phyloP scores from a whole-genome alignment of 1,140 invertebrate species.

The Halictus rubicundus region DNA sequence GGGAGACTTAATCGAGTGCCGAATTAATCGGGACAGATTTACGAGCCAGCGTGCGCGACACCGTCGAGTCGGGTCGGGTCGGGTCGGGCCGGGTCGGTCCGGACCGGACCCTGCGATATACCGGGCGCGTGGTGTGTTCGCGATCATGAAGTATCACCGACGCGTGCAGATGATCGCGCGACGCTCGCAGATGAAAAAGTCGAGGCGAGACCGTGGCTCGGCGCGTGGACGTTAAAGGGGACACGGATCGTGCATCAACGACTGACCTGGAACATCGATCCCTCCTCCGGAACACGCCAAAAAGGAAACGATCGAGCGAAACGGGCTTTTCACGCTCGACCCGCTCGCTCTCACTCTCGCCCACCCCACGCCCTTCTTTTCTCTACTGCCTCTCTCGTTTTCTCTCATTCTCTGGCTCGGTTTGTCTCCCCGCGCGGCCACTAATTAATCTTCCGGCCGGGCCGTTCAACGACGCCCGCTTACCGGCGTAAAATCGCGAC shows the following conservation, averaged over 20 bases:
- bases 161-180: constrained; percentile 36
- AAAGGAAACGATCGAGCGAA: constrained; percentile 4
- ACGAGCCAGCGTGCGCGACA: constrained; percentile 10
- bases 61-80: background rate
- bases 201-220: constrained; percentile 1
- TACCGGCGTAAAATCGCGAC: background rate
- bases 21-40: constrained; percentile 59
- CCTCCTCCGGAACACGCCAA: constrained; percentile 21
- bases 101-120: background rate
- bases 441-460: constrained; percentile 52
- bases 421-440: too few species aligned
- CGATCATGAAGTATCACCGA: constrained; percentile 51
- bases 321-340: constrained; percentile 42
- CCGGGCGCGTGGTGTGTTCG: background rate
- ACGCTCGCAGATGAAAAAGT: constrained; percentile 14
- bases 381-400: too few species aligned
- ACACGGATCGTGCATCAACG: constrained; percentile 42
- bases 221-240: constrained; percentile 14
- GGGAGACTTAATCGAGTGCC: constrained; percentile 55
- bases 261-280: constrained; percentile 35
- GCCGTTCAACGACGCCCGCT: background rate
- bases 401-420: too few species aligned
- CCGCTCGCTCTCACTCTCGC: background rate
- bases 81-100: background rate
- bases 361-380: too few species aligned